These are phyloP conservation scores for Solea solea DNA, from an alignment of 2,113 vertebrate species.

Conservation along the genomic window DNA sequence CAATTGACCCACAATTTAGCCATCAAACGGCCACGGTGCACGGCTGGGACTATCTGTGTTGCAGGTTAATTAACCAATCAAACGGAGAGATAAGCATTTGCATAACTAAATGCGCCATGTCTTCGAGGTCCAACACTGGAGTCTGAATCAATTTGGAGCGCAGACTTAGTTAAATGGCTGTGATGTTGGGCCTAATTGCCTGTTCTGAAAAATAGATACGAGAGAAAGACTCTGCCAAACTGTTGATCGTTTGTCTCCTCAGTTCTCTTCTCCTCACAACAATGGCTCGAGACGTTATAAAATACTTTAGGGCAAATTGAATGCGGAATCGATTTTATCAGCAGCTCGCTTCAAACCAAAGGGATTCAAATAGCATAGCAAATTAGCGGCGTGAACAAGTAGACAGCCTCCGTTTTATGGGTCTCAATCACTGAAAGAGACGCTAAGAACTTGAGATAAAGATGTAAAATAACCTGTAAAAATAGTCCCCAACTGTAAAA, in stretches of 20 bases:
- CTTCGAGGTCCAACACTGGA: slow-evolving; percentile 73
- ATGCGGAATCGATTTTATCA: slow-evolving; percentile 56
- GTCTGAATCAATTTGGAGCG: slow-evolving; percentile 81
- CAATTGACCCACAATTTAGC: slow-evolving; percentile 81
- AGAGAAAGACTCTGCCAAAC: slow-evolving; percentile 62
- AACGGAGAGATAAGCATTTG: slow-evolving; percentile 79
- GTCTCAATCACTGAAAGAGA: slow-evolving; percentile 52
- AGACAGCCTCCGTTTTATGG: slow-evolving; percentile 32
- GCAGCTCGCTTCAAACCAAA: slow-evolving; percentile 21
- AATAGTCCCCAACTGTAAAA: slow-evolving; percentile 24
- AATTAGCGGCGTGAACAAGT: slow-evolving; percentile 32
- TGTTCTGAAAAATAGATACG: slow-evolving; percentile 72
- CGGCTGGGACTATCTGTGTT: slow-evolving; percentile 71
- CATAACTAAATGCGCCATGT: slow-evolving; percentile 82
- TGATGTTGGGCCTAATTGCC: slow-evolving; percentile 80
- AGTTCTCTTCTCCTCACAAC: slow-evolving; percentile 43
- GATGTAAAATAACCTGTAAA: slow-evolving; percentile 24
- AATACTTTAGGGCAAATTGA: slow-evolving; percentile 56
- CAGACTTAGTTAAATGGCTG: slow-evolving; percentile 79
- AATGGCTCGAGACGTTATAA: slow-evolving; percentile 53
- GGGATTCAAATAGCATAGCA: slow-evolving; percentile 42
- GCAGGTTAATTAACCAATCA: slow-evolving; percentile 86
- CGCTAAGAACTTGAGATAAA: slow-evolving; percentile 13
- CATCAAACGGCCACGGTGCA: slow-evolving; percentile 72
- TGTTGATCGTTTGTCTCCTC: slow-evolving; percentile 61